phyloP scores from a whole-genome alignment of 2,888 invertebrate genomes.

The Pammene fasciana region DNA sequence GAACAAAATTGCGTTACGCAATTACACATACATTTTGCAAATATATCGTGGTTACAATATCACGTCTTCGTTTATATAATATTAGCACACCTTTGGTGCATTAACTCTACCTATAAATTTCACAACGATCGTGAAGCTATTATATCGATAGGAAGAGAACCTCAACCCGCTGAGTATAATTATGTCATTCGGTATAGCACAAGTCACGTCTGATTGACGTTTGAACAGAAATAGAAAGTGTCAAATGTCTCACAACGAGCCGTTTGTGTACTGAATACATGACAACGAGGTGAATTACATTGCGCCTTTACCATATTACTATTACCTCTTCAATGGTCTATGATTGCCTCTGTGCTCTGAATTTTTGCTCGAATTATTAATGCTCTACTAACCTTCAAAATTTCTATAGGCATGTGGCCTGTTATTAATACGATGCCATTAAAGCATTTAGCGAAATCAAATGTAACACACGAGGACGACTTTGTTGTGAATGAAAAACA shows the following conservation, averaged over 20 bases:
- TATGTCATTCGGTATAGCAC: conserved; percentile 64
- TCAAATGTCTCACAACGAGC: conserved; percentile 65
- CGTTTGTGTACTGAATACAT: conserved; percentile 63
- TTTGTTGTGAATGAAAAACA: too few relatives aligned
- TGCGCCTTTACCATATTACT: conserved; percentile 16
- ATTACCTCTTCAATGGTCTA: conserved; percentile 9
- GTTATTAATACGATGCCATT: too few relatives aligned
- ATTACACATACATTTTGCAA: too few relatives aligned
- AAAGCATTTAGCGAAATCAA: too few relatives aligned
- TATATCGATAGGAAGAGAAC: conserved; percentile 39
- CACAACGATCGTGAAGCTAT: conserved; percentile 37
- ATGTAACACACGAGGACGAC: too few relatives aligned
- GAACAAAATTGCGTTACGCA: too few relatives aligned
- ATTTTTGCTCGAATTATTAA: background rate
- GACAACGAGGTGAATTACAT: conserved; percentile 51
- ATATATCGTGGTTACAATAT: background rate
- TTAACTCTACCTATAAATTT: conserved; percentile 26
- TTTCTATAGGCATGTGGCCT: background rate
- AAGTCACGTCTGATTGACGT: conserved; percentile 58
- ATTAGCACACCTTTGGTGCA: conserved; percentile 6
- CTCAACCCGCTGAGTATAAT: conserved; percentile 54
- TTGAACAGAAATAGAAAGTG: conserved; percentile 77
- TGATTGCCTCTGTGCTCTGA: conserved; percentile 1
- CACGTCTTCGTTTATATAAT: background rate
- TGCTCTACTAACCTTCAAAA: conserved; percentile 30